Evolutionary conservation across 2,113 vertebrate genomes (phyloP).

Genomic region (Mixornis gularis): DNA sequence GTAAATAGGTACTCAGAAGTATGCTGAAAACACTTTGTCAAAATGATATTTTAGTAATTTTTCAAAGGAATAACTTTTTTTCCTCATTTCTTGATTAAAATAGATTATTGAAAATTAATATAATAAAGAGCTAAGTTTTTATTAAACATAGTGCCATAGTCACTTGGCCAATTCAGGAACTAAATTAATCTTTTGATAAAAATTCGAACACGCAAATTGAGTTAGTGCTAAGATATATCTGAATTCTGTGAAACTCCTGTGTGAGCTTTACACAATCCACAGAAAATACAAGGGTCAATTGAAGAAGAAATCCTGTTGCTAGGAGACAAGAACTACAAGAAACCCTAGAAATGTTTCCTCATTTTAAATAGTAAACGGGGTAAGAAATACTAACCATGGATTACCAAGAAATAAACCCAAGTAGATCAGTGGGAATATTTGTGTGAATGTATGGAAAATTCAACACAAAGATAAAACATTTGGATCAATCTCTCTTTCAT

Average conservation of each 20-base stretch:
- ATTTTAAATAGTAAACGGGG: background rate
- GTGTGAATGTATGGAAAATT: background rate
- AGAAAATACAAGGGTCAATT: background rate
- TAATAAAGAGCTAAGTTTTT: background rate
- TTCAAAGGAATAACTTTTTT: background rate
- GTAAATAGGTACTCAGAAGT: background rate
- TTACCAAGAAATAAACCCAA: background rate
- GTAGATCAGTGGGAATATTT: background rate
- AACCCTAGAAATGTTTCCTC: background rate
- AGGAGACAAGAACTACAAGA: background rate
- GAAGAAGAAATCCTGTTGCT: constrained; percentile 38
- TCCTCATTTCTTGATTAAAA: background rate
- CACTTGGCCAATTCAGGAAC: background rate
- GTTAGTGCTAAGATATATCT: background rate
- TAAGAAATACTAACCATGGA: background rate
- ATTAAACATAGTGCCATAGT: background rate
- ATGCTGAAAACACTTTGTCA: background rate
- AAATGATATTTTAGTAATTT: background rate
- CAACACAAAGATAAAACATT: background rate
- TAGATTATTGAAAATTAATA: background rate
- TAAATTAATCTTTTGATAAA: background rate
- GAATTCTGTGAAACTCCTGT: background rate
- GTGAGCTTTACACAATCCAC: background rate
- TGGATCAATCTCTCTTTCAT: background rate
- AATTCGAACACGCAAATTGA: background rate